A percentile compares a stretch with the other conserved stretches of the same genome.
phyloP scores from a whole-genome alignment of 2,888 invertebrate genomes.

The Polietes domitor region DNA sequence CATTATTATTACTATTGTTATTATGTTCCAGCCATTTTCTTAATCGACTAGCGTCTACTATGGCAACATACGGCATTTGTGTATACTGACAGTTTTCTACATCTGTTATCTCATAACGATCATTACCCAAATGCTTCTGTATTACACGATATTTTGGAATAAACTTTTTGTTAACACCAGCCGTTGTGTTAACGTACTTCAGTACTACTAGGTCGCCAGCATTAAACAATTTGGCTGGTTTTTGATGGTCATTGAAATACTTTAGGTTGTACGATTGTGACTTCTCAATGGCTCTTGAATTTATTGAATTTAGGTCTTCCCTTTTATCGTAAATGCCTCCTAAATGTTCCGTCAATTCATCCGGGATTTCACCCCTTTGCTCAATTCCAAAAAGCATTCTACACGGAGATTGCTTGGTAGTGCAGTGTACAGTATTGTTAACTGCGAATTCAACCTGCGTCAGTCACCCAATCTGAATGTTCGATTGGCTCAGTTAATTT shows the following conservation, averaged over 20 bases:
- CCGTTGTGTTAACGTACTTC: slow-evolving; percentile 49
- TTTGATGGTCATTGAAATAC: slow-evolving; percentile 25
- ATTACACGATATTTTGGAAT: slow-evolving; percentile 56
- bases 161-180: slow-evolving; percentile 63
- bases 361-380: slow-evolving; percentile 44
- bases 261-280: slow-evolving; percentile 31
- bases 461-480: slow-evolving; percentile 42
- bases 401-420: slow-evolving; percentile 42
- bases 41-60: slow-evolving; percentile 16
- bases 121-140: slow-evolving; percentile 68
- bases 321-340: neutral
- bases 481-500: slow-evolving; percentile 39
- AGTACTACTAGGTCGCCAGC: neutral
- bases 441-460: slow-evolving; percentile 44
- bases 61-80: slow-evolving; percentile 36
- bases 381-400: slow-evolving; percentile 52
- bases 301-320: slow-evolving; percentile 26
- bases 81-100: slow-evolving; percentile 42
- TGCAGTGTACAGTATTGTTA: slow-evolving; percentile 40
- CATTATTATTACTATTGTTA: neutral
- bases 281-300: slow-evolving; percentile 27
- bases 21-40: slow-evolving; percentile 17
- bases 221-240: neutral
- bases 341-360: slow-evolving; percentile 41
- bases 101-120: slow-evolving; percentile 65